These are phyloP conservation scores for Vanessa tameamea DNA, from an alignment of 1,140 invertebrate species.

Conservation along the genomic window DNA sequence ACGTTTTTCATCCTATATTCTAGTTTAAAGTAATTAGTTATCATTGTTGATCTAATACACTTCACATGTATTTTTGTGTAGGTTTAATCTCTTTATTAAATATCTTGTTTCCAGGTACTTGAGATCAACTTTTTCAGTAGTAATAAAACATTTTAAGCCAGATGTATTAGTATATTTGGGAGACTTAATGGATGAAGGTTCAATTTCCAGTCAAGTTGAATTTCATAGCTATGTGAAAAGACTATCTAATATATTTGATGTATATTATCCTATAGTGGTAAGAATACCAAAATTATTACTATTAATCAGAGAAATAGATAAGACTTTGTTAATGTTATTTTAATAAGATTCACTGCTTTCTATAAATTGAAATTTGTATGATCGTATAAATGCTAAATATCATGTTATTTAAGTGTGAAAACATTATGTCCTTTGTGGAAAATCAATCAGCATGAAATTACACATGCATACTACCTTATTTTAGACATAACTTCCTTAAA, in stretches of 20 bases:
- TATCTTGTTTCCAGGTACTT: slow-evolving; percentile 84
- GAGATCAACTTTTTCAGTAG: slow-evolving; percentile 87
- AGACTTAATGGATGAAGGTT: slow-evolving; percentile 96
- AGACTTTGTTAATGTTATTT: neutral
- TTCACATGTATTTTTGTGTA: no score
- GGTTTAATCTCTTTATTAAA: no score
- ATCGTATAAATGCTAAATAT: no score
- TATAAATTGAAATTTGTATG: no score
- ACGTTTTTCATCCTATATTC: no score
- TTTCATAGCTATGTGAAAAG: slow-evolving; percentile 87
- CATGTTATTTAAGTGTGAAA: no score
- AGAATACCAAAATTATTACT: slow-evolving; percentile 17
- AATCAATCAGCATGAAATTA: no score
- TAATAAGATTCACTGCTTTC: neutral
- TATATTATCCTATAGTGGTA: slow-evolving; percentile 82
- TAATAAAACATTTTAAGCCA: slow-evolving; percentile 87
- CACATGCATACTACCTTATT: no score
- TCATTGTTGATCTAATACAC: no score
- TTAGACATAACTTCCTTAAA: no score
- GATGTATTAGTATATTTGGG: slow-evolving; percentile 94
- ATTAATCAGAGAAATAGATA: neutral
- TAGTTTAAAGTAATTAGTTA: no score
- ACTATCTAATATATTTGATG: slow-evolving; percentile 86
- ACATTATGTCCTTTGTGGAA: no score
- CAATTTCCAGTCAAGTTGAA: slow-evolving; percentile 85